Evolutionary conservation across 2,113 vertebrate genomes (phyloP).

Genomic region (Siniperca knerii): DNA sequence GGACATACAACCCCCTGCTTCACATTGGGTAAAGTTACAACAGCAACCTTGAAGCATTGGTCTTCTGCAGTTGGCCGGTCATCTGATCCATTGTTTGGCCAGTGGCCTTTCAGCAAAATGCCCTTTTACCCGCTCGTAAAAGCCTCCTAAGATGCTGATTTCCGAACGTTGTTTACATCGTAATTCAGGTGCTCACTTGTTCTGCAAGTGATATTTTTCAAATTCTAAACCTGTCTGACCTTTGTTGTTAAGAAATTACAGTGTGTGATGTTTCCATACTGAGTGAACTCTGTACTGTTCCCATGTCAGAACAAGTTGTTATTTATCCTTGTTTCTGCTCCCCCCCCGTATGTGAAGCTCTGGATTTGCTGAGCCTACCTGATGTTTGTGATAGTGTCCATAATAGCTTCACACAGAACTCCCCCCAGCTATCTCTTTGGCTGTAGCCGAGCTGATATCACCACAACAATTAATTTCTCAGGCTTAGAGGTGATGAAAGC

Average conservation of each 20-base stretch:
- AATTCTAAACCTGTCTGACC: slow-evolving; percentile 42
- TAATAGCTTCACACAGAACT: slow-evolving; percentile 78
- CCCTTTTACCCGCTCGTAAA: slow-evolving; percentile 34
- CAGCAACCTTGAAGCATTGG: neutral
- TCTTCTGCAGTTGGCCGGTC: slow-evolving; percentile 20
- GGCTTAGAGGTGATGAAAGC: slow-evolving; percentile 76
- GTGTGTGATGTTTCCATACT: slow-evolving; percentile 35
- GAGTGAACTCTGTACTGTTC: slow-evolving; percentile 53
- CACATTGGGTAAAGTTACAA: neutral
- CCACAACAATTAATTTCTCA: slow-evolving; percentile 80
- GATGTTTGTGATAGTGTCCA: slow-evolving; percentile 77
- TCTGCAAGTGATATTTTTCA: slow-evolving; percentile 39
- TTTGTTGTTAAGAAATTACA: slow-evolving; percentile 44
- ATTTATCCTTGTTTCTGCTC: slow-evolving; percentile 57
- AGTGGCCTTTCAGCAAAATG: slow-evolving; percentile 43
- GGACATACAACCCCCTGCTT: neutral
- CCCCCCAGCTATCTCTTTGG: slow-evolving; percentile 65
- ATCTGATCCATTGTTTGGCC: slow-evolving; percentile 31
- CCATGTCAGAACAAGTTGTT: slow-evolving; percentile 66
- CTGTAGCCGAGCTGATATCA: slow-evolving; percentile 76
- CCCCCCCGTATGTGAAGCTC: slow-evolving; percentile 37
- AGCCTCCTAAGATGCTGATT: slow-evolving; percentile 22
- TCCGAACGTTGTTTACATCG: slow-evolving; percentile 29
- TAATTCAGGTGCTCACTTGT: slow-evolving; percentile 31
- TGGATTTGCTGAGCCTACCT: slow-evolving; percentile 77